Percentiles rank a stretch among this genome's conserved stretches.
These are phyloP conservation scores for Drosophila prosaltans DNA, from an alignment of 1,140 invertebrate genomes.

Conservation along the genomic window DNA sequence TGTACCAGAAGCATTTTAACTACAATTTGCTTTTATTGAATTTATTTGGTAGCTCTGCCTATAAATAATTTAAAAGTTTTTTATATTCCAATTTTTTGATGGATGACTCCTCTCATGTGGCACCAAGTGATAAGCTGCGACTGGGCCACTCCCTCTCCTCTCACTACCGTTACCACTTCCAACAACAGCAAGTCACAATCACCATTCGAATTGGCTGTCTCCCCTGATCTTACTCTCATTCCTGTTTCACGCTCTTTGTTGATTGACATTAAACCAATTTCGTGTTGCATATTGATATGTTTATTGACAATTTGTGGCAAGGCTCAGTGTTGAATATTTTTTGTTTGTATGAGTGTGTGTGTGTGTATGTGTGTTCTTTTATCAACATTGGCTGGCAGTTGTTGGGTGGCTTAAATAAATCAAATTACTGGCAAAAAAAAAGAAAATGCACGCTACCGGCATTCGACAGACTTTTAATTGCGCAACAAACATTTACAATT, in stretches of 20 bases:
- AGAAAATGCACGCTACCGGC: conserved; percentile 44
- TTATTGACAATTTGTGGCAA: conserved; percentile 67
- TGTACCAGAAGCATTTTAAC: conserved; percentile 1
- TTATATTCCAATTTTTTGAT: background rate
- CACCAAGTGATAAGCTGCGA: conserved; percentile 8
- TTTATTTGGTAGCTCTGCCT: background rate
- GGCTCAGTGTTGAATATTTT: background rate
- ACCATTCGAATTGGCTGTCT: background rate
- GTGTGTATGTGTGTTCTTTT: background rate
- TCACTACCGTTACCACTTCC: background rate
- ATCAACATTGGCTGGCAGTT: conserved; percentile 6
- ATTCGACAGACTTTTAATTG: conserved; percentile 71
- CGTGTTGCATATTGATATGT: conserved; percentile 68
- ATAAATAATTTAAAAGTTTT: conserved; percentile 6
- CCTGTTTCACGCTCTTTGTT: conserved; percentile 32
- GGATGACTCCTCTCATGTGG: conserved; percentile 8
- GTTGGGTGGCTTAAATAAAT: conserved; percentile 62
- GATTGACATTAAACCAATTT: conserved; percentile 74
- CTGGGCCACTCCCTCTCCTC: background rate
- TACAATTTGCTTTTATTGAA: conserved; percentile 13
- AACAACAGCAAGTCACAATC: background rate
- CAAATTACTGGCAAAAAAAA: conserved; percentile 64
- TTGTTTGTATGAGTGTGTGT: background rate
- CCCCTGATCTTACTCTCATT: conserved; percentile 1
- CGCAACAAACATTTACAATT: conserved; percentile 79